phyloP scores from a whole-genome alignment of 2,797 vertebrate genomes.

The Gadopsis marmoratus region DNA sequence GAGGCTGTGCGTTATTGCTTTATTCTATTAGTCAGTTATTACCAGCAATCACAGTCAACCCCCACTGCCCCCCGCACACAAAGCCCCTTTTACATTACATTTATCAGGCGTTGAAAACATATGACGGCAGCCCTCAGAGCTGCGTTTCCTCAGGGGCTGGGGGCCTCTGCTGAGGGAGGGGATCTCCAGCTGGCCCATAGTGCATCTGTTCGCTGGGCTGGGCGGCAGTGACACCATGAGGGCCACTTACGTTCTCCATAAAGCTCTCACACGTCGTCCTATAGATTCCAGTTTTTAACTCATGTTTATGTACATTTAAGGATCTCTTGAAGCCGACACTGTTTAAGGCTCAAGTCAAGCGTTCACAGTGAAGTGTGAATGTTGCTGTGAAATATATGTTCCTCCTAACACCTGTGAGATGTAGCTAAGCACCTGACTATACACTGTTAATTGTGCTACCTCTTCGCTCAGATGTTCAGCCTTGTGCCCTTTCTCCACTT shows the following conservation, averaged over 20 bases:
- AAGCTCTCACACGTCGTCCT: slow-evolving; percentile 39
- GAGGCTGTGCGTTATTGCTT: slow-evolving; percentile 88
- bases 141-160: slow-evolving; percentile 80
- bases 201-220: slow-evolving; percentile 82
- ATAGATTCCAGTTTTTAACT: slow-evolving; percentile 42
- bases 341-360: slow-evolving; percentile 50
- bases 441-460: slow-evolving; percentile 75
- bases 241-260: slow-evolving; percentile 70
- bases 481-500: slow-evolving; percentile 81
- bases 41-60: slow-evolving; percentile 88
- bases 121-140: slow-evolving; percentile 85
- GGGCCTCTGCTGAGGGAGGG: slow-evolving; percentile 63
- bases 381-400: slow-evolving; percentile 61
- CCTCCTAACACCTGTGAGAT: slow-evolving; percentile 53
- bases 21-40: slow-evolving; percentile 92
- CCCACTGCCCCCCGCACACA: slow-evolving; percentile 77
- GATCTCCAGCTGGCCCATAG: slow-evolving; percentile 83
- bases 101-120: slow-evolving; percentile 87
- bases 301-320: slow-evolving; percentile 52
- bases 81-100: slow-evolving; percentile 86
- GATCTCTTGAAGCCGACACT: slow-evolving; percentile 38
- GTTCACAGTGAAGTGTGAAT: slow-evolving; percentile 53
- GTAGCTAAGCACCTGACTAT: slow-evolving; percentile 73
- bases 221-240: slow-evolving; percentile 79
- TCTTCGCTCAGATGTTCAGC: slow-evolving; percentile 84